Evolutionary conservation across 2,113 vertebrate species (phyloP).

Genomic region (Nothoprocta pentlandii): DNA sequence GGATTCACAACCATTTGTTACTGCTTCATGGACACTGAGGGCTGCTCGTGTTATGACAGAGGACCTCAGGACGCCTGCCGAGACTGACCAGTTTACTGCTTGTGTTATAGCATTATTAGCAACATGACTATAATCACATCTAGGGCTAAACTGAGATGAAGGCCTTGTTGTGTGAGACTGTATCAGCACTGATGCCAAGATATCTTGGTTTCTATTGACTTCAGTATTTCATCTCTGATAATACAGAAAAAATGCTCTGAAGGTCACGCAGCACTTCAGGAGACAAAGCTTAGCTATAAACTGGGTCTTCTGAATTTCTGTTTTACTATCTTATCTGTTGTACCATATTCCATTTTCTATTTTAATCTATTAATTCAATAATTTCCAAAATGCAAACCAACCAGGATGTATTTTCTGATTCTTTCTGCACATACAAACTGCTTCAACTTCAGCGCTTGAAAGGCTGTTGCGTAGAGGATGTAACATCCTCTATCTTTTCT

Average conservation of each 20-base stretch:
- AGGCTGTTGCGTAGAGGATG: neutral
- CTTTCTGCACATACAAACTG: neutral
- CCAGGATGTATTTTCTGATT: neutral
- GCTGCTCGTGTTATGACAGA: fast-evolving
- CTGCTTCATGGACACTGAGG: neutral
- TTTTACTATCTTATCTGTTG: neutral
- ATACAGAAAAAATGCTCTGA: neutral
- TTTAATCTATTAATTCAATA: neutral
- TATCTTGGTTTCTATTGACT: fast-evolving
- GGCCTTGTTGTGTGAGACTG: neutral
- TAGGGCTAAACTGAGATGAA: neutral
- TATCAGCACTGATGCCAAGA: neutral
- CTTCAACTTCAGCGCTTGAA: neutral
- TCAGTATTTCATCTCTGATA: neutral
- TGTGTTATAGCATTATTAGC: neutral
- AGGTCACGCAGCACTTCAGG: neutral
- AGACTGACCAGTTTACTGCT: neutral
- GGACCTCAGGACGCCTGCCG: neutral
- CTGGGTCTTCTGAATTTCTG: neutral
- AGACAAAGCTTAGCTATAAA: neutral
- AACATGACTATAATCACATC: neutral
- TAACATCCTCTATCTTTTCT: neutral
- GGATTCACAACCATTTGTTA: neutral
- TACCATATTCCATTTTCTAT: neutral
- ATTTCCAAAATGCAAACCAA: neutral